Percentiles rank a stretch among this genome's conserved stretches.
Evolutionary conservation across 1,140 invertebrate genomes (phyloP).

Genomic region (Eurosta solidaginis): DNA sequence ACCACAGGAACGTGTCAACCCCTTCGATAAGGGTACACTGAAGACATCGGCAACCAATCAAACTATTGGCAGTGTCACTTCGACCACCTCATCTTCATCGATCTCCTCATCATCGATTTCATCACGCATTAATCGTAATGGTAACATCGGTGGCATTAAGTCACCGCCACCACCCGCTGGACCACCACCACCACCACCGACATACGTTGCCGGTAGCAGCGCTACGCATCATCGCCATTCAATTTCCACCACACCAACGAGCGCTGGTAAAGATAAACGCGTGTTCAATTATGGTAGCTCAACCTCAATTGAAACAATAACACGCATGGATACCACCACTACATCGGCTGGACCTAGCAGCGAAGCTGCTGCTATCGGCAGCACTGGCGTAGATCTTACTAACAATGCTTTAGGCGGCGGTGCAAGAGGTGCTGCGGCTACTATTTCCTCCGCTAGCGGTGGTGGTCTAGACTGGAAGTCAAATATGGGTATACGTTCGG

Average conservation of each 20-base stretch:
- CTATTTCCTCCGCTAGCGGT: conserved; percentile 16
- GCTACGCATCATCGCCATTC: conserved; percentile 9
- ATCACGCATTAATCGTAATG: conserved; percentile 50
- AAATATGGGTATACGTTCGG: conserved; percentile 48
- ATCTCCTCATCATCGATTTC: conserved; percentile 53
- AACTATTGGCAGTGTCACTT: conserved; percentile 41
- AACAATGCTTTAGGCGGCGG: conserved; percentile 38
- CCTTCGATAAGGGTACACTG: conserved; percentile 51
- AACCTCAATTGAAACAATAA: conserved; percentile 55
- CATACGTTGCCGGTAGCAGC: conserved; percentile 33
- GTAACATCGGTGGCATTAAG: conserved; percentile 49
- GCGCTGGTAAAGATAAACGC: conserved; percentile 46
- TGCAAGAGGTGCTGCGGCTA: neutral
- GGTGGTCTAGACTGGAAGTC: conserved; percentile 45
- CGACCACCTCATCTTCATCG: conserved; percentile 50
- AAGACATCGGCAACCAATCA: conserved; percentile 38
- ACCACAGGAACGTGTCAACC: conserved; percentile 56
- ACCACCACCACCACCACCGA: conserved; percentile 52
- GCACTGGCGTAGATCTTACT: conserved; percentile 36
- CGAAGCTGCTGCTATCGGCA: neutral
- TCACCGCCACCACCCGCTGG: conserved; percentile 53
- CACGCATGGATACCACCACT: conserved; percentile 51
- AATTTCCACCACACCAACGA: conserved; percentile 33
- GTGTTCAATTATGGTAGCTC: conserved; percentile 53
- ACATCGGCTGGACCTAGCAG: conserved; percentile 12